Evolutionary conservation across 2,797 vertebrate genomes (phyloP), one percentile per base, ranked within the genome.

Genomic region (Dromococcyx pavoninus): DNA sequence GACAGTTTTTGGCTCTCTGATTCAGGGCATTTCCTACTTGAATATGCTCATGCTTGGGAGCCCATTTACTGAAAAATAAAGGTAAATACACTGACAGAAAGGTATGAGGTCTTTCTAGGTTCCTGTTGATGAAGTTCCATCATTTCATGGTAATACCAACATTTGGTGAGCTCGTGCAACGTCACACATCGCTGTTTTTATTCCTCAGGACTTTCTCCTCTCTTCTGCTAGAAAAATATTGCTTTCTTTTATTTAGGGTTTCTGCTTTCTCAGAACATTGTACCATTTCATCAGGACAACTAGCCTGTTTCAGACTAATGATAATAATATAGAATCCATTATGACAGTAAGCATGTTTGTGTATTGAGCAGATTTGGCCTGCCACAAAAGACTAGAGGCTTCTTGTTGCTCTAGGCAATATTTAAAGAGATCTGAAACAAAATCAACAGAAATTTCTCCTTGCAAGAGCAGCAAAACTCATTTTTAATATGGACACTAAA

Each of bases 21-120:
- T 50, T 25, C 44, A 71, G 86, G 93, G 91, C 92, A 94, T 85
- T 96, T 91, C 86, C 90, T 78, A 69, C 27, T 94, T 64, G 32
- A 79, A 88, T 67, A 78, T 53, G 62, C 23, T 86, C 30, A 33
- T 64, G 54, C 79, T 66, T 17, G 15, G 74, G 50, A 95, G 30
- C 28, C 37, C 57, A 66, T 88, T 95, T 96, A 91, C 93, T 9
- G 50, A 89, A 83, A 43, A 32, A 44, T 41, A 72, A 27, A 32
- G 58, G 64, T 66, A 27, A 95, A 69, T 3, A 0, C 3, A 13
- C 37, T 94, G 74, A 67, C 57, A 72, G 79, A 92, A 43, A 74
- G 35, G 21, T 53, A 25, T 9, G 27, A 89, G 66, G 80, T 72
- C 74, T 95, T 96, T 86, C 86, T 81, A 76, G 64, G 58, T 22